A percentile compares a stretch with the other conserved stretches of the same genome.
phyloP scores from a whole-genome alignment of 64 coral and sea anemone genomes.

The Porites lutea region DNA sequence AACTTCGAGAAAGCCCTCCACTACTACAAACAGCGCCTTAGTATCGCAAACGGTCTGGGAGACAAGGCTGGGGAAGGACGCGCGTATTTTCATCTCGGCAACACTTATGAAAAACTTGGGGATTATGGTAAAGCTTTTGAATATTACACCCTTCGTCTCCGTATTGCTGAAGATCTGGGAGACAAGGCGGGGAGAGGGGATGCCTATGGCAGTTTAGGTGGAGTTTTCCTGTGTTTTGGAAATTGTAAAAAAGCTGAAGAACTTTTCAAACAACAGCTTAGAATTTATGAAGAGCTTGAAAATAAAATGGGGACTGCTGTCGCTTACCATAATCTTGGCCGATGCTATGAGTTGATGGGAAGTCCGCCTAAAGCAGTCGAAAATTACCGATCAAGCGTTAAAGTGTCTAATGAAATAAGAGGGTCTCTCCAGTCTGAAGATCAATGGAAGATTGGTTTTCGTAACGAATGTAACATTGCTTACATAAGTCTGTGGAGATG shows the following conservation, averaged over 20 bases:
- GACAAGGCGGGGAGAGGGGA: neutral
- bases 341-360: neutral
- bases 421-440: neutral
- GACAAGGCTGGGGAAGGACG: neutral
- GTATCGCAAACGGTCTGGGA: neutral
- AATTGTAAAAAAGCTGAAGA: neutral
- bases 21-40: neutral
- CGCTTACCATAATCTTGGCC: neutral
- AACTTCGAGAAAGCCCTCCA: conserved; percentile 1
- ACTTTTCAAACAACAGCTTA: neutral
- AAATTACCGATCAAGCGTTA: neutral
- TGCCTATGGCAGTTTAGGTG: neutral
- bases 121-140: neutral
- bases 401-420: neutral
- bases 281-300: neutral
- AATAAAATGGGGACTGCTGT: neutral
- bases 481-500: neutral
- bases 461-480: neutral
- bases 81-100: conserved; percentile 1
- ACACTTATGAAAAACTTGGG: neutral
- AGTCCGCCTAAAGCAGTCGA: neutral
- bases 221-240: neutral
- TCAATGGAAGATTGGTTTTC: neutral
- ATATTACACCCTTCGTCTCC: neutral
- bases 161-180: neutral